A percentile compares a stretch with the other conserved stretches of the same genome.
phyloP scores from a whole-genome alignment of 2,888 invertebrate genomes.

The Ophion costatus region DNA sequence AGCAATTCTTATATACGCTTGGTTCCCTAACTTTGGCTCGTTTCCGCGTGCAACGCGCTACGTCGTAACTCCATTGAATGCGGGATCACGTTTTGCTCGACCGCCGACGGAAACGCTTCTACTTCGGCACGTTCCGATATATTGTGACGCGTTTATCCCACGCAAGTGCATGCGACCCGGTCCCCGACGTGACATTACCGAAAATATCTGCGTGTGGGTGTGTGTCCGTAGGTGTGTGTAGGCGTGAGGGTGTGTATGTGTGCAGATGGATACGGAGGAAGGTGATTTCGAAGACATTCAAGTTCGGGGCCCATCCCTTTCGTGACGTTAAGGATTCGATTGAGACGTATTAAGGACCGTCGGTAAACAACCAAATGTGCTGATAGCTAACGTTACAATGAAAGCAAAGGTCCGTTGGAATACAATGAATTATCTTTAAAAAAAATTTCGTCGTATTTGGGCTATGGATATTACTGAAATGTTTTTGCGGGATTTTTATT shows the following conservation, averaged over 20 bases:
- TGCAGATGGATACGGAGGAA: background rate
- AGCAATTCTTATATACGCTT: constrained; percentile 34
- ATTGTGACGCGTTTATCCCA: constrained; percentile 24
- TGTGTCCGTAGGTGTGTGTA: background rate
- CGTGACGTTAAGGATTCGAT: no score
- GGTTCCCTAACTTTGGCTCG: constrained; percentile 27
- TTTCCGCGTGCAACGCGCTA: constrained; percentile 20
- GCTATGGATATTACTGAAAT: no score
- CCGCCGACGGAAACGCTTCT: background rate
- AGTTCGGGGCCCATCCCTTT: no score
- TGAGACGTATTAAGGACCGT: no score
- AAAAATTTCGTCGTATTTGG: no score
- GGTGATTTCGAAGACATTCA: no score
- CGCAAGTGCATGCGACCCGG: background rate
- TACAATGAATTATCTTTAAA: no score
- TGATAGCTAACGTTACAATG: no score
- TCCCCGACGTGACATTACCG: constrained; percentile 23
- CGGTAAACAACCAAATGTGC: no score
- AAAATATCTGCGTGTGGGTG: constrained; percentile 23
- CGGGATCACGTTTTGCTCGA: constrained; percentile 51
- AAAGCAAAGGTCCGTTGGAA: no score
- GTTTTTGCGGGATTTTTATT: no score
- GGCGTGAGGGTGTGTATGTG: no score
- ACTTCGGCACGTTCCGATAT: constrained; percentile 49
- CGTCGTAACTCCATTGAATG: constrained; percentile 35